Conservation (phyloP, 1,140 invertebrate genomes). For the Arctopsyche grandis region DNA sequence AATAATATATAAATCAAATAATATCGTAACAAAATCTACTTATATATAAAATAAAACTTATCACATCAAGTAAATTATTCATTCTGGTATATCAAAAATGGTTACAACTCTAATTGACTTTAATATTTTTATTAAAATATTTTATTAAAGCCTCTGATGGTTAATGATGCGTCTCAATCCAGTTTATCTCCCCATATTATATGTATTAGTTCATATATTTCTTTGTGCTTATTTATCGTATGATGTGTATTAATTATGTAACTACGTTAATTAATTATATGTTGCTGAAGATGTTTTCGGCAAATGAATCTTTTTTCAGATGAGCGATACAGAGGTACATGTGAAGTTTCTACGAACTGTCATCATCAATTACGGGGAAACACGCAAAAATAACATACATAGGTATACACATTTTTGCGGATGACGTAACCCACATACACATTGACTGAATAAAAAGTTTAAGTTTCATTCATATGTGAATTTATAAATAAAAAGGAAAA, state of each 20-base stretch:
- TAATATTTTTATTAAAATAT: too few species aligned
- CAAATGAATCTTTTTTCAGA: conserved; percentile 16
- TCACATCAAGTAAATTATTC: too few species aligned
- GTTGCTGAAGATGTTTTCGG: conserved; percentile 1
- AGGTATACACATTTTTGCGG: background rate
- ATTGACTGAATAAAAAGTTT: background rate
- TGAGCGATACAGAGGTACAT: background rate
- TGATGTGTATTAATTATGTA: conserved; percentile 8
- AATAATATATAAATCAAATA: too few species aligned
- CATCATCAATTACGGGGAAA: conserved; percentile 8
- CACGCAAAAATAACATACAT: conserved; percentile 14
- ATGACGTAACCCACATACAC: background rate
- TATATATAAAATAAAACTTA: too few species aligned
- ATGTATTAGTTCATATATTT: too few species aligned
- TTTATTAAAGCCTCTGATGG: too few species aligned
- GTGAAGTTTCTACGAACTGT: background rate
- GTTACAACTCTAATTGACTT: too few species aligned
- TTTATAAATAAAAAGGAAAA: background rate
- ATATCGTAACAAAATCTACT: too few species aligned
- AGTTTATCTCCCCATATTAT: background rate
- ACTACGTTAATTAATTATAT: conserved; percentile 9
- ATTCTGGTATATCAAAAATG: too few species aligned
- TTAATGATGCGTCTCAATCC: background rate
- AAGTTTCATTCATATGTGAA: too few species aligned
- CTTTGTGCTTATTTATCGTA: background rate